phyloP scores from a whole-genome alignment of 2,113 vertebrate species.

The Hypanus sabinus region DNA sequence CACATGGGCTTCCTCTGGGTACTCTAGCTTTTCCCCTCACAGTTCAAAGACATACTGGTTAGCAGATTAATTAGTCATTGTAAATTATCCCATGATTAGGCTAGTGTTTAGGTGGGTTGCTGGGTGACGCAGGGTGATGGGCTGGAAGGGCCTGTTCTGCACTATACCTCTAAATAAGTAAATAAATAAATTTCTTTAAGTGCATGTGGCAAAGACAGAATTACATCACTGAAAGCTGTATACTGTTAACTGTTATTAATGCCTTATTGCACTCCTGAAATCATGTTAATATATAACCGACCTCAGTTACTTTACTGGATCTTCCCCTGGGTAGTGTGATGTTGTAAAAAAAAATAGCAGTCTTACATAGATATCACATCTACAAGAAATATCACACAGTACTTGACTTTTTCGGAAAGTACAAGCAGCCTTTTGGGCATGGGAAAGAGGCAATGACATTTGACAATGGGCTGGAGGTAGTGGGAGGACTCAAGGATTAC shows the following conservation, averaged over 20 bases:
- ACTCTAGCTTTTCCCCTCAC: too few species aligned
- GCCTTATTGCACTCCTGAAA: not conserved
- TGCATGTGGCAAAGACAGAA: not conserved
- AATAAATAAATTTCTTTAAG: not conserved
- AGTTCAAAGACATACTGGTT: too few species aligned
- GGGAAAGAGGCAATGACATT: not conserved
- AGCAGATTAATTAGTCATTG: too few species aligned
- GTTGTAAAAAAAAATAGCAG: not conserved
- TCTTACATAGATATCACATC: not conserved
- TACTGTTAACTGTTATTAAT: constrained; percentile 6
- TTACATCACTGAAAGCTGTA: constrained; percentile 4
- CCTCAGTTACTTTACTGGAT: not conserved
- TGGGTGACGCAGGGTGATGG: too few species aligned
- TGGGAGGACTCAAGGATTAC: too few species aligned
- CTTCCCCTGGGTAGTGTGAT: not conserved
- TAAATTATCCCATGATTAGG: too few species aligned
- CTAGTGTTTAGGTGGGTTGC: too few species aligned
- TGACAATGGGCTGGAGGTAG: not conserved
- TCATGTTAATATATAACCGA: constrained; percentile 13
- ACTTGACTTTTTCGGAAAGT: not conserved
- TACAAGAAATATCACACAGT: not conserved
- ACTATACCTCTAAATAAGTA: too few species aligned
- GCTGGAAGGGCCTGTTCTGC: too few species aligned
- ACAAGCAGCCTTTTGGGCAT: not conserved
- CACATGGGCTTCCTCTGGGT: too few species aligned